These are phyloP conservation scores for Spicauda simplicius DNA, from an alignment of 2,888 invertebrate genomes.

Conservation along the genomic window DNA sequence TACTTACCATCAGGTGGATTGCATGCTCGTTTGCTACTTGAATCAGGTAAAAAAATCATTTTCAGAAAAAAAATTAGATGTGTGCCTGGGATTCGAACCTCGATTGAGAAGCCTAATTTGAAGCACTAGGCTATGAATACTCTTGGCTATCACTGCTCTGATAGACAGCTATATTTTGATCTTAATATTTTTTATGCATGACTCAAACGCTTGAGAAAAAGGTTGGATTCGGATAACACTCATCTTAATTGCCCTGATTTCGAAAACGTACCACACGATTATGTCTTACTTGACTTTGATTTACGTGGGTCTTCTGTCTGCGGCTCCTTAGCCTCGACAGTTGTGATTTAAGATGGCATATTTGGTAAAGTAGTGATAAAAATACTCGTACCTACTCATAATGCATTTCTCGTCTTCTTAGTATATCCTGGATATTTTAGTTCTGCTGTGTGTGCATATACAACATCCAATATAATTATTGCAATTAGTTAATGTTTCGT, in stretches of 20 bases:
- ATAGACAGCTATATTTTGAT: too few species aligned
- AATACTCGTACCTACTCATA: conserved; percentile 14
- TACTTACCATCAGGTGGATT: too few species aligned
- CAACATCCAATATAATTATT: too few species aligned
- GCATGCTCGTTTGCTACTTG: too few species aligned
- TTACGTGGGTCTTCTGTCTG: conserved; percentile 22
- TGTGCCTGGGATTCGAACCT: too few species aligned
- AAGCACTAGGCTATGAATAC: too few species aligned
- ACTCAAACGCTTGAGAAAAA: conserved; percentile 4
- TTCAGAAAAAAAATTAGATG: too few species aligned
- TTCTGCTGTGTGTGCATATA: background rate
- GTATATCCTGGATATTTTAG: background rate
- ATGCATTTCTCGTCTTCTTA: background rate
- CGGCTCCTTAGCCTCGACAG: conserved; percentile 24
- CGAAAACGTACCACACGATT: conserved; percentile 14
- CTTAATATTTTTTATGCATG: background rate
- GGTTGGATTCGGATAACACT: conserved; percentile 14
- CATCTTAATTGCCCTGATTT: conserved; percentile 39
- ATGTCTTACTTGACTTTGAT: conserved; percentile 33
- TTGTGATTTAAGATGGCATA: conserved; percentile 27
- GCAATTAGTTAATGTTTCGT: too few species aligned
- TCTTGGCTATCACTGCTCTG: too few species aligned
- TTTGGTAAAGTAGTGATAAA: conserved; percentile 20
- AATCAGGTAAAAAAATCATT: too few species aligned
- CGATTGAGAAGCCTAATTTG: too few species aligned